Percentiles rank a stretch among this genome's conserved stretches.
Conservation (phyloP, 2,888 invertebrate species). For the Drosophila yooni region DNA sequence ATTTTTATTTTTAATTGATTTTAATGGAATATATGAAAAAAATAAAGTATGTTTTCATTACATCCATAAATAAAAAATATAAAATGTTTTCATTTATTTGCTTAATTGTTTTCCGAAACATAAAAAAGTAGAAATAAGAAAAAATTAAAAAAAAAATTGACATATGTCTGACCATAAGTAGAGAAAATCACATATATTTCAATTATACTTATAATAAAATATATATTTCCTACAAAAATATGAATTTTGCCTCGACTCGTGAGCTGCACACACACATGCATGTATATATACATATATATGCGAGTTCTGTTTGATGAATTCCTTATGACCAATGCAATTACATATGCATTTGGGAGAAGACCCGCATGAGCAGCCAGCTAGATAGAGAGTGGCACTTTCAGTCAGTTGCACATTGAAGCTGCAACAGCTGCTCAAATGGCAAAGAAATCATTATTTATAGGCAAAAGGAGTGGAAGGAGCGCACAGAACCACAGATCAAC, state of each 20-base stretch:
- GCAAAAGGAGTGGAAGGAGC: constrained; percentile 35
- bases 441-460: constrained; percentile 73
- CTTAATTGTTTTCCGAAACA: background rate
- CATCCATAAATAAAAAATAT: background rate
- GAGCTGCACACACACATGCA: background rate
- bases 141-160: background rate
- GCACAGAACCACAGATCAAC: constrained; percentile 49
- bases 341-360: constrained; percentile 46
- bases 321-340: constrained; percentile 41
- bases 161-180: background rate
- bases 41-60: background rate
- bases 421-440: constrained; percentile 54
- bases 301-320: constrained; percentile 21
- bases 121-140: background rate
- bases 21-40: background rate
- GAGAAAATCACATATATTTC: background rate
- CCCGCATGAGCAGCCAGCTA: constrained; percentile 43
- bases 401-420: constrained; percentile 29
- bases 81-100: background rate
- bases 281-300: constrained; percentile 2
- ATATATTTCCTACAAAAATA: background rate
- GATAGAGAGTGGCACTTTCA: constrained; percentile 3
- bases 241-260: background rate
- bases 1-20: background rate
- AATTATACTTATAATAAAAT: background rate